Conservation (phyloP, 2,113 vertebrate genomes). For the Kryptolebias marmoratus region DNA sequence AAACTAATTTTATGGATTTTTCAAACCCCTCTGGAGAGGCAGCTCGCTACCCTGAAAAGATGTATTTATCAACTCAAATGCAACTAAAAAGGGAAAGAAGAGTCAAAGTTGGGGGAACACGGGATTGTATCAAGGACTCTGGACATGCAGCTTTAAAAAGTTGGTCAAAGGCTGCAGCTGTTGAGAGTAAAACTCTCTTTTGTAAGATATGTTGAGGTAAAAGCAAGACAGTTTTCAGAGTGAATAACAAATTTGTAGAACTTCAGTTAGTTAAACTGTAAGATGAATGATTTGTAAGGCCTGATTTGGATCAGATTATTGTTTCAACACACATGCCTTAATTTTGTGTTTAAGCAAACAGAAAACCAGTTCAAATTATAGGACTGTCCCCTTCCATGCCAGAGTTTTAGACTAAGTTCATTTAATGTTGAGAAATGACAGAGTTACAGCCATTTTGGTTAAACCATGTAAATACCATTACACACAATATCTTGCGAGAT, state of each 20-base stretch:
- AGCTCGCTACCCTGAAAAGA: slow-evolving; percentile 52
- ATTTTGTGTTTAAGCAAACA: neutral
- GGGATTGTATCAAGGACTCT: slow-evolving; percentile 20
- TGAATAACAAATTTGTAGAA: slow-evolving; percentile 10
- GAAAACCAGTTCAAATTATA: too few species aligned
- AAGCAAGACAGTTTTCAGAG: slow-evolving; percentile 24
- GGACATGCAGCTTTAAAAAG: slow-evolving; percentile 31
- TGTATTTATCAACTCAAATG: slow-evolving; percentile 63
- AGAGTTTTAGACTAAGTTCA: too few species aligned
- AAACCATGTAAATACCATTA: too few species aligned
- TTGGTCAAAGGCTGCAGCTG: slow-evolving; percentile 21
- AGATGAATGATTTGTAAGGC: neutral
- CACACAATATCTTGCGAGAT: too few species aligned
- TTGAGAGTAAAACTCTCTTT: slow-evolving; percentile 4
- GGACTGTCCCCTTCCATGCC: too few species aligned
- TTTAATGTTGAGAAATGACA: too few species aligned
- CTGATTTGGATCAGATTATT: neutral
- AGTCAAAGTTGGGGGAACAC: slow-evolving; percentile 20
- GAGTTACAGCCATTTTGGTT: too few species aligned
- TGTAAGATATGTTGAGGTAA: slow-evolving; percentile 30
- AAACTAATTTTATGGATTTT: slow-evolving; percentile 62
- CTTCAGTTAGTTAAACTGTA: neutral
- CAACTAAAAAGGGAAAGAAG: slow-evolving; percentile 14
- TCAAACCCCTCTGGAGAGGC: slow-evolving; percentile 28
- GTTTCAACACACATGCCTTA: neutral